phyloP scores from a whole-genome alignment of 2,888 invertebrate genomes.

The Digitonthophagus gazella region DNA sequence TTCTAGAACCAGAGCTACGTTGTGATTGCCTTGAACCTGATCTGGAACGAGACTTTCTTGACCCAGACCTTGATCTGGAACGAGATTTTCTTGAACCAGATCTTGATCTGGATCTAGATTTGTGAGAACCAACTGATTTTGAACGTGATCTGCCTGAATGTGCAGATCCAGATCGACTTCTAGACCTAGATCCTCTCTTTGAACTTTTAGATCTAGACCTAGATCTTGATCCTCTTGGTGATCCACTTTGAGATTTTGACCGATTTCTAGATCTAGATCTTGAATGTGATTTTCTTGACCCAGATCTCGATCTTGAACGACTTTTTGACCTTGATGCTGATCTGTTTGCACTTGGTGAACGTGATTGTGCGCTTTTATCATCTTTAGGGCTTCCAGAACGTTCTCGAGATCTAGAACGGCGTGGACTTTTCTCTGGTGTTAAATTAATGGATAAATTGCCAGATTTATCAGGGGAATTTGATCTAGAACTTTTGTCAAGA shows the following conservation, averaged over 20 bases:
- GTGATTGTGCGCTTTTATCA: constrained; percentile 38
- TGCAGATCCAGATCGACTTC: constrained; percentile 33
- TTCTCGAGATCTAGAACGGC: constrained; percentile 44
- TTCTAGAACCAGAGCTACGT: constrained; percentile 41
- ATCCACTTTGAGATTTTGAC: not conserved
- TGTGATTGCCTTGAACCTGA: constrained; percentile 36
- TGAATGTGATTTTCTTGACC: constrained; percentile 36
- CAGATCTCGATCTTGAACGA: constrained; percentile 36
- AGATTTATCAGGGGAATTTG: constrained; percentile 35
- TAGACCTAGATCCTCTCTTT: constrained; percentile 35
- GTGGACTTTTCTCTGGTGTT: too few species aligned
- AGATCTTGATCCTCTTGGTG: constrained; percentile 43
- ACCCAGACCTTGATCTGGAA: constrained; percentile 42
- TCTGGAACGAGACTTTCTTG: constrained; percentile 34
- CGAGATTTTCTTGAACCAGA: constrained; percentile 41
- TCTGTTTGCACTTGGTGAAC: constrained; percentile 36
- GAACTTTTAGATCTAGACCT: constrained; percentile 35
- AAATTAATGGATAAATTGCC: constrained; percentile 35
- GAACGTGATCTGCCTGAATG: constrained; percentile 36
- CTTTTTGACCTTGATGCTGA: constrained; percentile 39
- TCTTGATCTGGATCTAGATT: constrained; percentile 38
- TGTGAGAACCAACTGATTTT: constrained; percentile 16
- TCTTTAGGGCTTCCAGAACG: constrained; percentile 39
- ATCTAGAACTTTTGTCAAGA: constrained; percentile 33
- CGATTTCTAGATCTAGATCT: constrained; percentile 37